phyloP scores from a whole-genome alignment of 2,888 invertebrate genomes.

The Cephus pygmeus region DNA sequence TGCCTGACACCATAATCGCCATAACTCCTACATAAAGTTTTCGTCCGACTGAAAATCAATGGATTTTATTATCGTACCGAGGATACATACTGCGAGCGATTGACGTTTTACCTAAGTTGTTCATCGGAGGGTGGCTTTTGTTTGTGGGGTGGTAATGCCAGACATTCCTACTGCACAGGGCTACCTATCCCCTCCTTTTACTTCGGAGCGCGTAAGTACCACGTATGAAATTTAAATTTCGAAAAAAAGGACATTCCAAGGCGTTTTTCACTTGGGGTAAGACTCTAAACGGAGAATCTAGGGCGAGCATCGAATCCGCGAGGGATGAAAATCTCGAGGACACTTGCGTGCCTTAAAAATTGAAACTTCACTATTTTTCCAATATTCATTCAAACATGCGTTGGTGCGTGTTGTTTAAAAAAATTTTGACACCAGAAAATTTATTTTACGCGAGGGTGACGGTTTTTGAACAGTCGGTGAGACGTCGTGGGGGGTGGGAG shows the following conservation, averaged over 20 bases:
- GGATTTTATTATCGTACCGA: not conserved
- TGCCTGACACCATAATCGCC: constrained; percentile 1
- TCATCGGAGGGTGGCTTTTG: not conserved
- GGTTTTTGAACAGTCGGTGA: not conserved
- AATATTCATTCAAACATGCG: too few relatives aligned
- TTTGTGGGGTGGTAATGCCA: not conserved
- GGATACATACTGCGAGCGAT: not conserved
- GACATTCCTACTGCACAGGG: not conserved
- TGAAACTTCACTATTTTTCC: too few relatives aligned
- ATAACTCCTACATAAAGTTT: not conserved
- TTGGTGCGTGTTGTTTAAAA: too few relatives aligned
- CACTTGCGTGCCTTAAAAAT: not conserved
- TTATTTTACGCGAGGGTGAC: not conserved
- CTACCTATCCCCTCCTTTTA: not conserved
- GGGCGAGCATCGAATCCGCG: constrained; percentile 29
- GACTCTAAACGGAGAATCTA: not conserved
- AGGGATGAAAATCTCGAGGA: constrained; percentile 34
- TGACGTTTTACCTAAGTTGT: not conserved
- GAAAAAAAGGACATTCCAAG: constrained; percentile 32
- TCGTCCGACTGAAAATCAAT: not conserved
- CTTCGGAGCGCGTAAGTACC: not conserved
- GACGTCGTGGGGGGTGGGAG: not conserved
- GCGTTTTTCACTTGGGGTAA: constrained; percentile 16
- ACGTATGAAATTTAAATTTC: constrained; percentile 47
- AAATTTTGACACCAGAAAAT: not conserved